Evolutionary conservation across 2,888 invertebrate genomes (phyloP), one percentile per base, ranked within the genome.

Genomic region (Amorpha juglandis): DNA sequence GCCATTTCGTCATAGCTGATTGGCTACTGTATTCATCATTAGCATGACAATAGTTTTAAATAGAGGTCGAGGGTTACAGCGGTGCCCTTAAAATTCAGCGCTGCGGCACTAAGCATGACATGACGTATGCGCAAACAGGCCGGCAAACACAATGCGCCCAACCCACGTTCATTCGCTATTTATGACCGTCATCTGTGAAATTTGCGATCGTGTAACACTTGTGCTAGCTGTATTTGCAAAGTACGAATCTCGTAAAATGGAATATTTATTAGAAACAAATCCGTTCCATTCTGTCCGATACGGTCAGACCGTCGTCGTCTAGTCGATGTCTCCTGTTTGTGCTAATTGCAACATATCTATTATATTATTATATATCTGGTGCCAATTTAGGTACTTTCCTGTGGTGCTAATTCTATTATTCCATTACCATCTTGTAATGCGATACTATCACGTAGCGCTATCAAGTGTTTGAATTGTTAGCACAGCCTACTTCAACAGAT

Each of bases 121-220:
- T 79, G 73, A 78, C 77, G 74, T 79, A 73, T 76, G 78, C 75
- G 74, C 78, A 79, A 74, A 82, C 77, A 77, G 77, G 78, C 72
- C 70, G 78, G 77, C 79, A 83, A 85, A 89, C 83, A 89, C 90
- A 90, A 90, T 88, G 83, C 75, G 85, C 87, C 88, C 87, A 82
- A 82, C 91, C 90, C 87, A 90, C 86, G 75, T 82, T 81, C 84
- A 83, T 83, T 81, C 79, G 77, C 79, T 82, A 83, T 84, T 88
- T 85, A 81, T 81, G 65, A 63, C 66, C 65, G 42, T 58, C 79
- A 81, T 82, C 85, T 84, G 82, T 81, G 78, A 87, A 85, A 83
- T 86, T 84, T 77, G 80, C 73, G 83, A 79, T 75, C 79, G 76
- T 80, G 79, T 83, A 79, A 80, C 76, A 76, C 77, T 73, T 71